Percentiles rank a stretch among this genome's conserved stretches.
phyloP scores from a whole-genome alignment of 1,140 invertebrate genomes.

The Musca domestica region DNA sequence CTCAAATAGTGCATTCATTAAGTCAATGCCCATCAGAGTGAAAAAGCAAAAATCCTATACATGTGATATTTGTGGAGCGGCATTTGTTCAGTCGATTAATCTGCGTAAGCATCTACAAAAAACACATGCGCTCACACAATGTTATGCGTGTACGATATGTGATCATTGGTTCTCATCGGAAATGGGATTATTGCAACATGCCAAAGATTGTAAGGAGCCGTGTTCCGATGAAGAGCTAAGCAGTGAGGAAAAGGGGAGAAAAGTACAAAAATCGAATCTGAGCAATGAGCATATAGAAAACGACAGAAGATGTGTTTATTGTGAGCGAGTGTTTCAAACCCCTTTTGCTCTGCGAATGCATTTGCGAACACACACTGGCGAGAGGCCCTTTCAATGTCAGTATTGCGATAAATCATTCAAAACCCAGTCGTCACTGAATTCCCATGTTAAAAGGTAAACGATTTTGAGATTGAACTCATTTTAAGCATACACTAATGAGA shows the following conservation, averaged over 20 bases:
- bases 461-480: background rate
- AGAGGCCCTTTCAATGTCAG: slow-evolving; percentile 92
- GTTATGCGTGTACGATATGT: slow-evolving; percentile 29
- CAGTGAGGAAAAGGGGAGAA: background rate
- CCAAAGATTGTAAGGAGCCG: background rate
- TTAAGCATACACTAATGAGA: no score
- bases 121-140: slow-evolving; percentile 12
- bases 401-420: slow-evolving; percentile 89
- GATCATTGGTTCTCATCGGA: slow-evolving; percentile 28
- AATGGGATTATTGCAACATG: slow-evolving; percentile 25
- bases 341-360: slow-evolving; percentile 57
- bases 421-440: slow-evolving; percentile 33
- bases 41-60: background rate
- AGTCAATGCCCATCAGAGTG: no score
- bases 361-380: slow-evolving; percentile 94
- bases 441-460: slow-evolving; percentile 28
- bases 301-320: slow-evolving; percentile 29
- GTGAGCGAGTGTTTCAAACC: slow-evolving; percentile 33
- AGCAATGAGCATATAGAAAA: no score
- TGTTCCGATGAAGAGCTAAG: background rate
- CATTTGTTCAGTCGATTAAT: slow-evolving; percentile 30
- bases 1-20: no score
- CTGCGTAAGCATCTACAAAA: slow-evolving; percentile 34
- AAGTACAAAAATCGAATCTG: background rate
- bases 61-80: slow-evolving; percentile 38